Conservation (phyloP, 2,113 vertebrate species). For the Hippocampus zosterae region DNA sequence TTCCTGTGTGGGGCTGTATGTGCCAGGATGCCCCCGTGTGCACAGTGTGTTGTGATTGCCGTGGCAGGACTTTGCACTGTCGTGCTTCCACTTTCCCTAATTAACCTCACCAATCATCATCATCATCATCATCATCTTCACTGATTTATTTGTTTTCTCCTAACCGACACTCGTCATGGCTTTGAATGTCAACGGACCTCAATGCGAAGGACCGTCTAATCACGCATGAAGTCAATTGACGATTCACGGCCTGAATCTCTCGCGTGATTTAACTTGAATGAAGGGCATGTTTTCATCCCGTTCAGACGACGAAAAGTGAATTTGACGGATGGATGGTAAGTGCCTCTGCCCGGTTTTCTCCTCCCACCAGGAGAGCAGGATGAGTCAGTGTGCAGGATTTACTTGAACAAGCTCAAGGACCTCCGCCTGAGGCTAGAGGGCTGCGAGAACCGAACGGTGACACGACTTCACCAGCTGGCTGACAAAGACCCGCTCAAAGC, state of each 20-base stretch:
- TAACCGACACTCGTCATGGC: slow-evolving; percentile 38
- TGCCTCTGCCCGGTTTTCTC: not conserved
- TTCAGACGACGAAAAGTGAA: not conserved
- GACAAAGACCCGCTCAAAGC: slow-evolving; percentile 81
- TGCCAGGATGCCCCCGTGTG: not conserved
- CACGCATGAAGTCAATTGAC: slow-evolving; percentile 22
- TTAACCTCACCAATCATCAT: slow-evolving; percentile 12
- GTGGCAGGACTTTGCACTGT: slow-evolving; percentile 21
- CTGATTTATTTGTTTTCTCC: not conserved
- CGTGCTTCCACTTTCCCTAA: slow-evolving; percentile 17
- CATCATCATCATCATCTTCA: slow-evolving; percentile 14
- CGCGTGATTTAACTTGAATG: not conserved
- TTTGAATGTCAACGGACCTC: slow-evolving; percentile 2
- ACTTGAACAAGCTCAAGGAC: slow-evolving; percentile 85
- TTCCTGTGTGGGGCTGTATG: not conserved
- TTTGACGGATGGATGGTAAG: not conserved
- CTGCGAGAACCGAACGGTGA: slow-evolving; percentile 81
- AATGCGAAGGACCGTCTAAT: not conserved
- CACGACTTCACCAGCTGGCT: slow-evolving; percentile 77
- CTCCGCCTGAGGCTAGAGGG: slow-evolving; percentile 84
- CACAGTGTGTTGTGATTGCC: slow-evolving; percentile 23
- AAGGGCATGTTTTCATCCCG: slow-evolving; percentile 1
- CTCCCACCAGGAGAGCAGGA: slow-evolving; percentile 82
- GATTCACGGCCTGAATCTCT: not conserved
- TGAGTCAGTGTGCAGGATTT: slow-evolving; percentile 80